phyloP scores from a whole-genome alignment of 2,888 invertebrate genomes.

The Chymomyza fuscimana region DNA sequence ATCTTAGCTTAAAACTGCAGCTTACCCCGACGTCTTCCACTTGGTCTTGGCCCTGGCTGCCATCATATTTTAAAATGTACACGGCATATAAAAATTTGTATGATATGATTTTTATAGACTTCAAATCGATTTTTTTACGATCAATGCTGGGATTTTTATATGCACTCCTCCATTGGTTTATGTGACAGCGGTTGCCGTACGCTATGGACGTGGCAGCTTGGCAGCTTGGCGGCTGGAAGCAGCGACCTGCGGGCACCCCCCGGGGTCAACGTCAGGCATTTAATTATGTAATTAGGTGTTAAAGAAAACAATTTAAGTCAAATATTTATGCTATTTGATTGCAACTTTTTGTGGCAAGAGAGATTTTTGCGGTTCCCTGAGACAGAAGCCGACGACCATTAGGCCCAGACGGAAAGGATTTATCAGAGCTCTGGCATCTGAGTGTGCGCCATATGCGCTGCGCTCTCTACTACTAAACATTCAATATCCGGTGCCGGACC shows the following conservation, averaged over 20 bases:
- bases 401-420: not conserved
- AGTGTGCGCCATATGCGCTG: slow-evolving; percentile 39
- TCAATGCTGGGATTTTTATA: slow-evolving; percentile 44
- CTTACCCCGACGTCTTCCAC: no score
- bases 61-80: slow-evolving; percentile 25
- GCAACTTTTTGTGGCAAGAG: not conserved
- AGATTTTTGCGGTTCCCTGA: slow-evolving; percentile 18
- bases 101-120: slow-evolving; percentile 72
- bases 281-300: slow-evolving; percentile 72
- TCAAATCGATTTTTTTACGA: slow-evolving; percentile 73
- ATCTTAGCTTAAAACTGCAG: no score
- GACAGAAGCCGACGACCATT: slow-evolving; percentile 15
- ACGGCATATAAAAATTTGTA: slow-evolving; percentile 69
- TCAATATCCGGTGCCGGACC: slow-evolving; percentile 52
- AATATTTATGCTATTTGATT: slow-evolving; percentile 35
- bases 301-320: slow-evolving; percentile 49
- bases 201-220: slow-evolving; percentile 16
- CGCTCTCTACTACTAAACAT: slow-evolving; percentile 16
- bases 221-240: slow-evolving; percentile 4
- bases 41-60: not conserved
- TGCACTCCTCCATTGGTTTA: slow-evolving; percentile 50
- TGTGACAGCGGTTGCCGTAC: slow-evolving; percentile 53
- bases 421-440: slow-evolving; percentile 54
- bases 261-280: slow-evolving; percentile 9
- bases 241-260: not conserved